Percentiles rank a stretch among this genome's conserved stretches.
Conservation (phyloP, 2,888 invertebrate genomes). For the Sinodicranocentrus sp. region DNA sequence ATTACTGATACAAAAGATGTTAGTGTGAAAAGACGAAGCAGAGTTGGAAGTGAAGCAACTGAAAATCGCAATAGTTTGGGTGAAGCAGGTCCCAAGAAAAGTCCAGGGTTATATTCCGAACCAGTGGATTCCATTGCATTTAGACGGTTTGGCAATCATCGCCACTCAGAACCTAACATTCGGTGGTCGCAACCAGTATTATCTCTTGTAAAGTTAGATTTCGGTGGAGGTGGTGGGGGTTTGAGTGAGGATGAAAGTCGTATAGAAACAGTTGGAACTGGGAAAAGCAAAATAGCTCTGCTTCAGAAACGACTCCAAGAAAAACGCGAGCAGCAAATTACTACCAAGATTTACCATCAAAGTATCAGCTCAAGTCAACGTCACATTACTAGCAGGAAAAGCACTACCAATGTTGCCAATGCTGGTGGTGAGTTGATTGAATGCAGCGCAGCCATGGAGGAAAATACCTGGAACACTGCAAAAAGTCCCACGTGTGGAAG, state of each 20-base stretch:
- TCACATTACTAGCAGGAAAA: slow-evolving; percentile 59
- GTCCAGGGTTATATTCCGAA: slow-evolving; percentile 74
- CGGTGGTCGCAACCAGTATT: slow-evolving; percentile 75
- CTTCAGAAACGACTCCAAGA: slow-evolving; percentile 59
- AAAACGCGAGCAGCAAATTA: slow-evolving; percentile 62
- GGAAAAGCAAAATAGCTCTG: slow-evolving; percentile 59
- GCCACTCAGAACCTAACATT: slow-evolving; percentile 76
- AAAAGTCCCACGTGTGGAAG: slow-evolving; percentile 67
- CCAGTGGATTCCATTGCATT: slow-evolving; percentile 76
- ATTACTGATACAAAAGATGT: slow-evolving; percentile 54
- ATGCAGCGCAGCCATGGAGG: slow-evolving; percentile 39
- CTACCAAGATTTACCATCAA: slow-evolving; percentile 58
- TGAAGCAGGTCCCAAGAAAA: slow-evolving; percentile 56
- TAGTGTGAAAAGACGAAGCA: slow-evolving; percentile 49
- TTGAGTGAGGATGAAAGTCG: slow-evolving; percentile 63
- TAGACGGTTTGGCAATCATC: slow-evolving; percentile 71
- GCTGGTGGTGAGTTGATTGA: slow-evolving; percentile 43
- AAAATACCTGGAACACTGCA: slow-evolving; percentile 52
- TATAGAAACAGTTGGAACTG: slow-evolving; percentile 61
- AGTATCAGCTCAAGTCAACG: slow-evolving; percentile 53
- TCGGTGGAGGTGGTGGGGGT: slow-evolving; percentile 53
- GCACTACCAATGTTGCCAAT: slow-evolving; percentile 52
- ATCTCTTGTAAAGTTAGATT: slow-evolving; percentile 71
- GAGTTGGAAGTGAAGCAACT: slow-evolving; percentile 28
- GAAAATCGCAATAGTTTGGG: slow-evolving; percentile 49